Evolutionary conservation across 2,888 invertebrate species (phyloP).

Genomic region (Brachylomia viminalis): DNA sequence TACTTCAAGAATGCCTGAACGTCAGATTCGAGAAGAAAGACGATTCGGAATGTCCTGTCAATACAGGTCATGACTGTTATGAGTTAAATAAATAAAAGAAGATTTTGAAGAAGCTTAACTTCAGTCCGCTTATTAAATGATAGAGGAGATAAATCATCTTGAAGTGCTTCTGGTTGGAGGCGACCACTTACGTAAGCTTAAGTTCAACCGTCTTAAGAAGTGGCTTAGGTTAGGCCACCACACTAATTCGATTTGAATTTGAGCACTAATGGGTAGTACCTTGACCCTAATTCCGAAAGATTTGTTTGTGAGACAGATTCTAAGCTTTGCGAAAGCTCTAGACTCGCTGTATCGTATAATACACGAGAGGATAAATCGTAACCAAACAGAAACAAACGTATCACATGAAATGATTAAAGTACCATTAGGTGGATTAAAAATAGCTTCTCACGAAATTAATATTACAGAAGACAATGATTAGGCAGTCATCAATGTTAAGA

Average conservation of each 20-base stretch:
- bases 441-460: constrained; percentile 13
- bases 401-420: neutral
- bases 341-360: neutral
- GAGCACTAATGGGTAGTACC: neutral
- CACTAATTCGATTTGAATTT: neutral
- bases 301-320: constrained; percentile 1
- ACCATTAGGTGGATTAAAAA: neutral
- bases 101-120: neutral
- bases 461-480: neutral
- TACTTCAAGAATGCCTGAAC: neutral
- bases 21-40: neutral
- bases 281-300: constrained; percentile 13
- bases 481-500: neutral
- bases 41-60: neutral
- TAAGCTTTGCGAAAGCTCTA: neutral
- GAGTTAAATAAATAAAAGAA: neutral
- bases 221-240: neutral
- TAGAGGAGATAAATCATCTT: neutral
- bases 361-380: neutral
- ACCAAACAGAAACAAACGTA: neutral
- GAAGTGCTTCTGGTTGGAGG: neutral
- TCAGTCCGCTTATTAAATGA: too few species aligned
- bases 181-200: neutral
- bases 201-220: neutral
- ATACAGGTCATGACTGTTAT: neutral